Base-by-base conservation (phyloP, 2,113 vertebrate species). In the Corythoichthys intestinalis region DNA sequence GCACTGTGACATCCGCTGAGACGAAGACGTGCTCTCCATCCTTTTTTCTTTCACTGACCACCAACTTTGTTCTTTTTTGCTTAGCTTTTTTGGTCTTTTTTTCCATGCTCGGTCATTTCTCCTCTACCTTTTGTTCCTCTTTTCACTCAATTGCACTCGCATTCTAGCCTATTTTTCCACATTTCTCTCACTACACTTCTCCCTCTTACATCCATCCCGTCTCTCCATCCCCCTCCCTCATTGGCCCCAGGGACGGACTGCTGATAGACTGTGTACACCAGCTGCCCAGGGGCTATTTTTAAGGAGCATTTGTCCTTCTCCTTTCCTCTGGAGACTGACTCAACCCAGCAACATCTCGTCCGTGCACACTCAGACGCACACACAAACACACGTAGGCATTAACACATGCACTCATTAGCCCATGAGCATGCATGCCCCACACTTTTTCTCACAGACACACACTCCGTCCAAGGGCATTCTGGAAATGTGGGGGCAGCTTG, bases 301-400 rank as follows among this genome's bases (percentile, higher is more conserved):
- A 92, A 92, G 90, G 89, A 91, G 90, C 89, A 92, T 92, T 90
- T 92, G 91, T 91, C 90, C 90, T 90, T 89, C 87, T 85, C 83
- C 69, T 83, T 88, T 68, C 81, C 90, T 90, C 88, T 85, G 87
- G 87, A 88, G 89, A 89, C 90, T 91, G 87, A 90, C 88, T 90
- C 90, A 88, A 90, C 87, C 90, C 87, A 89, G 89, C 88, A 90
- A 83, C 90, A 86, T 89, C 89, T 87, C 84, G 59, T 71, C 72
- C 69, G 62, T 57, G 78, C 76, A 82, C 84, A 82, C 82, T 75
- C 80, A 67, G 66, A 77, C 73, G 77, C 76, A 70, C 74, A 9
- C 81, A 81, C 79, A 83, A 66, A 85, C 83, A 88, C 84, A 86
- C 86, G 83, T 73, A 56, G 78, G 73, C 87, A 88, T 88, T 90